A percentile compares a stretch with the other conserved stretches of the same genome.
Conservation (phyloP, 2,113 vertebrate genomes). For the Larimichthys polyactis region DNA sequence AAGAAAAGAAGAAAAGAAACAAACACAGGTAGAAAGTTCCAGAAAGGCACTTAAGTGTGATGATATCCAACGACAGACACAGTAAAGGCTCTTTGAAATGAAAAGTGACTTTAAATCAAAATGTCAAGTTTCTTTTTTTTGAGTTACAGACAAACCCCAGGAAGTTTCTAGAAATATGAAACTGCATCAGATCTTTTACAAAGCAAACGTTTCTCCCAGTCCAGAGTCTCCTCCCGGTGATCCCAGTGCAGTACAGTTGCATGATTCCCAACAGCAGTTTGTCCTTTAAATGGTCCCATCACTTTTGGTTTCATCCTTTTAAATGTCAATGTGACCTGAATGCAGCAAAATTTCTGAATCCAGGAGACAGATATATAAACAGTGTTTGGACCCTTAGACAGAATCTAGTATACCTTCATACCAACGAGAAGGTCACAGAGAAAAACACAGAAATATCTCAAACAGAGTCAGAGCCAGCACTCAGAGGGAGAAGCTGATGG, state of each 20-base stretch:
- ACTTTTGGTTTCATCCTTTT: neutral
- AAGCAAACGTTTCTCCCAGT: neutral
- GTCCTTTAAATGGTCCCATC: neutral
- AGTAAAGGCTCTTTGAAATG: conserved; percentile 57
- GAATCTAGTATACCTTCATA: neutral
- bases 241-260: neutral
- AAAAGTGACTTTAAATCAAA: conserved; percentile 18
- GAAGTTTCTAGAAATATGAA: neutral
- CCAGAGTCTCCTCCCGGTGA: neutral
- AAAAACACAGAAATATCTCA: too few relatives aligned
- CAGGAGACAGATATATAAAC: conserved; percentile 7
- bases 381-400: neutral
- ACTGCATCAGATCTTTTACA: neutral
- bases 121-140: conserved; percentile 4
- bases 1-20: conserved; percentile 13
- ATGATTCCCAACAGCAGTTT: neutral
- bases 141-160: neutral
- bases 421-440: too few relatives aligned
- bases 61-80: conserved; percentile 42
- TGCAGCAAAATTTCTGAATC: neutral
- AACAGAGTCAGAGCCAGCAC: too few relatives aligned
- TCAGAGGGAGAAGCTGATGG: too few relatives aligned
- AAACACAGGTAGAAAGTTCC: conserved; percentile 68
- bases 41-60: conserved; percentile 82
- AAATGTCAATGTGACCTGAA: neutral